Base-by-base conservation (phyloP, 2,797 vertebrate genomes). In the Harpagifer antarcticus region DNA sequence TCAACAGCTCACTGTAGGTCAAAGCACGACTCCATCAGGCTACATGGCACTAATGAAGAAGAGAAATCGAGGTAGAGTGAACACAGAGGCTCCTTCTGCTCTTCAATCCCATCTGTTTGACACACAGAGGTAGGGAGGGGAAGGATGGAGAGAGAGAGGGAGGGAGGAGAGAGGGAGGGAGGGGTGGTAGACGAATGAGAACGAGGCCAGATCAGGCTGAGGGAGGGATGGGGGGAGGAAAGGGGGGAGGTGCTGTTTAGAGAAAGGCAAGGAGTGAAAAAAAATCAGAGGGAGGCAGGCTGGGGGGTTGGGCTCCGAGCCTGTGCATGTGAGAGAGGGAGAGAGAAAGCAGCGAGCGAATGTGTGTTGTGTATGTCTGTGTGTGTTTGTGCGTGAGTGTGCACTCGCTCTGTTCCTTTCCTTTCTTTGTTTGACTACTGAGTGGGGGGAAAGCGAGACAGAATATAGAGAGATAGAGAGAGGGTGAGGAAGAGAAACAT, bases 341-440 rank as follows among this genome's bases (percentile, higher is more conserved):
- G 86, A 37, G 78, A 74, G 82, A 89, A 78, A 81, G 84, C 70
- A 83, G 85, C 76, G 15, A 85, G 81, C 86, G 75, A 87, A 83
- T 80, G 83, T 88, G 81, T 90, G 84, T 91, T 89, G 85, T 85
- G 86, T 84, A 68, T 85, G 81, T 85, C 54, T 76, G 70, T 76
- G 62, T 82, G 70, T 79, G 78, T 81, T 33, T 81, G 77, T 72
- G 81, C 59, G 79, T 42, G 88, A 77, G 89, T 78, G 86, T 74
- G 82, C 53, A 62, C 72, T 89, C 53, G 84, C 91, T 91, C 92
- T 93, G 92, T 92, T 94, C 92, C 92, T 95, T 94, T 94, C 87
- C 92, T 95, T 94, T 94, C 95, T 96, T 96, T 96, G 95, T 96
- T 95, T 96, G 95, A 95, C 92, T 95, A 93, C 92, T 94, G 93